phyloP scores from a whole-genome alignment of 2,113 vertebrate species.

The Picathartes gymnocephalus region DNA sequence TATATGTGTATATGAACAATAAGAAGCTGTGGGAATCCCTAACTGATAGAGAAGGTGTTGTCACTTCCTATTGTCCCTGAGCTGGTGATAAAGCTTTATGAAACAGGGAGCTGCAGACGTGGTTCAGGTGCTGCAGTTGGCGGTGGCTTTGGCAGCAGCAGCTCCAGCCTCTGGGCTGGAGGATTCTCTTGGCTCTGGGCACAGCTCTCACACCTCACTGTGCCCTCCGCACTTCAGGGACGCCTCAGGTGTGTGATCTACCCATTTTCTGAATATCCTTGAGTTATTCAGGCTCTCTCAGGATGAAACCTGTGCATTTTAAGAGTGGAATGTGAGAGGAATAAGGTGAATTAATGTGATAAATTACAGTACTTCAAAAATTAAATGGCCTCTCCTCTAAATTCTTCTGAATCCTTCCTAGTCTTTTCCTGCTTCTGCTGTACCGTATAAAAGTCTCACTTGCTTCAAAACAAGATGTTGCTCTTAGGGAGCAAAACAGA shows the following conservation, averaged over 20 bases:
- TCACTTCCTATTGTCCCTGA: background rate
- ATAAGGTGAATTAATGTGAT: background rate
- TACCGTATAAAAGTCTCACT: background rate
- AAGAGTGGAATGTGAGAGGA: background rate
- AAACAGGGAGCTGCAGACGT: background rate
- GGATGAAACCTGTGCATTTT: background rate
- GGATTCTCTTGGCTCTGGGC: background rate
- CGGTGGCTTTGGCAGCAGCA: background rate
- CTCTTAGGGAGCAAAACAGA: background rate
- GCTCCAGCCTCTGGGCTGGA: background rate
- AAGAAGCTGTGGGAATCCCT: background rate
- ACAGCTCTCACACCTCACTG: rapidly evolving
- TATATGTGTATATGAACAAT: background rate
- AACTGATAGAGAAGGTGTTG: background rate
- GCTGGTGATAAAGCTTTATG: background rate
- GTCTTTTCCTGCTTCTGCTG: background rate
- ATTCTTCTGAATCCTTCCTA: background rate
- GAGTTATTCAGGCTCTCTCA: background rate
- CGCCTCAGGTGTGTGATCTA: background rate
- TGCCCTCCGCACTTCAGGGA: background rate
- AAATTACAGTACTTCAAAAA: background rate
- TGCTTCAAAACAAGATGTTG: background rate
- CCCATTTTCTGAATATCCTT: background rate
- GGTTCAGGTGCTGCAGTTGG: background rate
- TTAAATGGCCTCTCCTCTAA: background rate